Evolutionary conservation across 2,888 invertebrate species (phyloP), one percentile per base, ranked within the genome.

Genomic region (Subacronicta megacephala): DNA sequence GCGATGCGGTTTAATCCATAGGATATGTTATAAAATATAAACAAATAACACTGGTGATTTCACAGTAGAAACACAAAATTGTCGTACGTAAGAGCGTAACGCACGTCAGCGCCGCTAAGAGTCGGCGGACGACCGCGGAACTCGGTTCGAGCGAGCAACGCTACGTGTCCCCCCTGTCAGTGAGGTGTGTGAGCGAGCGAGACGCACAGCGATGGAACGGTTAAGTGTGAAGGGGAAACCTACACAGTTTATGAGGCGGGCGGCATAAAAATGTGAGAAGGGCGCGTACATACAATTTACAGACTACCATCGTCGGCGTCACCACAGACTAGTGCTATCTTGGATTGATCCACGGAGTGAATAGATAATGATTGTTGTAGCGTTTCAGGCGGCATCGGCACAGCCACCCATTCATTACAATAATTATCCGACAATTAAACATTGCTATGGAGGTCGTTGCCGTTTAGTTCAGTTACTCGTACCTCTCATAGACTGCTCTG

Each of bases 71-170:
- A 88, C 85, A 87, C 82, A 84, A 75, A 73, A 76, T 74, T 78
- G 84, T 85, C 70, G 82, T 85, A 85, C 69, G 81, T 85, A 85
- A 72, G 77, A 85, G 84, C 87, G 87, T 86, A 89, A 86, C 84
- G 90, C 85, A 91, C 92, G 90, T 91, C 92, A 93, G 92, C 93
- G 93, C 93, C 93, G 92, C 92, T 75, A 85, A 79, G 86, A 88
- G 88, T 88, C 92, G 90, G 90, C 92, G 93, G 92, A 83, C 89
- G 85, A 90, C 86, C 90, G 88, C 86, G 91, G 90, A 91, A 92
- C 91, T 88, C 83, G 75, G 71, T 73, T 68, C 75, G 72, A 75
- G 75, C 85, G 83, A 84, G 82, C 79, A 84, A 84, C 87, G 89
- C 89, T 87, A 90, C 90, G 91, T 90, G 90, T 88, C 88, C 87